Conservation (phyloP, 2,888 invertebrate species). For the Ecdyonurus torrentis region DNA sequence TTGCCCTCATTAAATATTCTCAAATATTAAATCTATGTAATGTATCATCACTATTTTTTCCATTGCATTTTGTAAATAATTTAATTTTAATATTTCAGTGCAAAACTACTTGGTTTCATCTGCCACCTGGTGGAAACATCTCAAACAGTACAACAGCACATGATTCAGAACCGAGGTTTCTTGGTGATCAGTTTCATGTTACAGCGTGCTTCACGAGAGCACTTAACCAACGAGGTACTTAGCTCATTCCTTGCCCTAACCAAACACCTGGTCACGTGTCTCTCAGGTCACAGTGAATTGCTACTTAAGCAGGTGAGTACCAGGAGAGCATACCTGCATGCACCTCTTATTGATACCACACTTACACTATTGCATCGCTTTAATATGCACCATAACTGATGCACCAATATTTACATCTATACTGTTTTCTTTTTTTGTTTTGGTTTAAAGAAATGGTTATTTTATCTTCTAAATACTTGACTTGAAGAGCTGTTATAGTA, state of each 20-base stretch:
- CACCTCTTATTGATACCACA: no score
- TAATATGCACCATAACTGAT: no score
- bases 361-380: no score
- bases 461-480: no score
- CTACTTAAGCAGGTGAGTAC: slow-evolving; percentile 70
- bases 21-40: no score
- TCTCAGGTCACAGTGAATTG: slow-evolving; percentile 82
- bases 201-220: slow-evolving; percentile 81
- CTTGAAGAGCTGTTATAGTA: no score
- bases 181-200: slow-evolving; percentile 95
- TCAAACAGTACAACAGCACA: slow-evolving; percentile 95
- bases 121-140: slow-evolving; percentile 95
- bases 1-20: no score
- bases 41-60: no score
- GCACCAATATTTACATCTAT: no score
- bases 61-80: no score
- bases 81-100: slow-evolving; percentile 44
- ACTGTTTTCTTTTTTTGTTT: no score
- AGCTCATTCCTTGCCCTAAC: slow-evolving; percentile 82
- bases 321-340: slow-evolving; percentile 1
- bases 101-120: slow-evolving; percentile 90
- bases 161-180: slow-evolving; percentile 97
- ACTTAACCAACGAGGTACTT: slow-evolving; percentile 84
- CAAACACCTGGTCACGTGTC: slow-evolving; percentile 83
- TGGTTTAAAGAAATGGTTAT: no score